Evolutionary conservation across 2,113 vertebrate genomes (phyloP).

Genomic region (Pantherophis guttatus): DNA sequence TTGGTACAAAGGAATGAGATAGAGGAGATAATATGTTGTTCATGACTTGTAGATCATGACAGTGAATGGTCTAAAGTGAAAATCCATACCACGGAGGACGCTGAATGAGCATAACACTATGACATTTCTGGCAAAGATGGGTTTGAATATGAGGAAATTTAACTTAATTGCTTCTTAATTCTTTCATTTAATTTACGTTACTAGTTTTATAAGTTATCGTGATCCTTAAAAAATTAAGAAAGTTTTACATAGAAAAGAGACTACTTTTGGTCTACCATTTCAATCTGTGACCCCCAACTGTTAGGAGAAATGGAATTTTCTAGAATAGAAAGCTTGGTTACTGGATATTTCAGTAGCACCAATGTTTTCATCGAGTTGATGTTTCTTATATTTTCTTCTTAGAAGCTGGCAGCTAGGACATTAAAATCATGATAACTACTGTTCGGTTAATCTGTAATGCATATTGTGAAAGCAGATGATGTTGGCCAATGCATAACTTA

Average conservation of each 20-base stretch:
- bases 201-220: not conserved
- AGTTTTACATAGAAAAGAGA: not conserved
- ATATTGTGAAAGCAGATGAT: conserved; percentile 16
- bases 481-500: conserved; percentile 3
- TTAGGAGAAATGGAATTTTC: not conserved
- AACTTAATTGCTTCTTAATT: not conserved
- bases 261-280: not conserved
- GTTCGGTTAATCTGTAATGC: conserved; percentile 7
- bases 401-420: not conserved
- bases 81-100: not conserved
- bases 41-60: not conserved
- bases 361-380: not conserved
- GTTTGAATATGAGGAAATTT: not conserved
- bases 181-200: not conserved
- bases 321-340: not conserved
- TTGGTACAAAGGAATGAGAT: not conserved
- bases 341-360: not conserved
- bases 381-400: not conserved
- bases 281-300: not conserved
- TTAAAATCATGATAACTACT: not conserved
- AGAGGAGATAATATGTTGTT: not conserved
- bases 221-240: not conserved
- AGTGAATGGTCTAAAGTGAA: not conserved
- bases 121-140: not conserved
- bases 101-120: no score